phyloP scores from a whole-genome alignment of 1,140 invertebrate genomes.

The Acromyrmex echinatior region DNA sequence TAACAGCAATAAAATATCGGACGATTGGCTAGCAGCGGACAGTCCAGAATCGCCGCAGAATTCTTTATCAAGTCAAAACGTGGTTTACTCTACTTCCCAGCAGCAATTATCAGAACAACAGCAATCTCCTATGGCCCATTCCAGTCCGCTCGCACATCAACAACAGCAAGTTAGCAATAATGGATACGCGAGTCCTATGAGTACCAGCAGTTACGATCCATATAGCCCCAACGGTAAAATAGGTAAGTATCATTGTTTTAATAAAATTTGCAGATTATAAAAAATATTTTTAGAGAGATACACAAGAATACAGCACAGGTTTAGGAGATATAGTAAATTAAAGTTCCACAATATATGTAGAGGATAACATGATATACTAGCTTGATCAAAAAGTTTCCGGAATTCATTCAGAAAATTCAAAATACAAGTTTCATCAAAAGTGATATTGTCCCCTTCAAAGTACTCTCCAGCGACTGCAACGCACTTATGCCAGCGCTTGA shows the following conservation, averaged over 20 bases:
- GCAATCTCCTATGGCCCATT: constrained; percentile 71
- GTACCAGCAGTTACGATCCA: constrained; percentile 93
- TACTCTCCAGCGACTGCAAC: no score
- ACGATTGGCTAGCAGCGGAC: constrained; percentile 89
- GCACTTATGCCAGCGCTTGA: no score
- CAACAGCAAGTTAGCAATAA: constrained; percentile 89
- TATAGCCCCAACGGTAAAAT: constrained; percentile 95
- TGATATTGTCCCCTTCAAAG: no score
- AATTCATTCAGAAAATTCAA: no score
- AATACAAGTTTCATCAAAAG: no score
- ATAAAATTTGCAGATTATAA: constrained; percentile 1
- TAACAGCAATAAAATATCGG: constrained; percentile 84
- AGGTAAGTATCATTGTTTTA: constrained; percentile 88
- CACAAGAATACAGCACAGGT: background rate
- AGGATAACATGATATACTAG: no score
- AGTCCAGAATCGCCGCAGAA: constrained; percentile 88
- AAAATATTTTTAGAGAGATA: background rate
- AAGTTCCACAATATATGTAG: no score
- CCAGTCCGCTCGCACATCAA: constrained; percentile 86
- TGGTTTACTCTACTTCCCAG: constrained; percentile 77
- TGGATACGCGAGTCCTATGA: constrained; percentile 94
- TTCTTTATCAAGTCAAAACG: constrained; percentile 85
- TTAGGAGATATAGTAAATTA: no score
- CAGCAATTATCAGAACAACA: constrained; percentile 74
- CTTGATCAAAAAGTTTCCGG: no score